Base-by-base conservation (phyloP, 2,113 vertebrate species). In the Cyrtonyx montezumae region DNA sequence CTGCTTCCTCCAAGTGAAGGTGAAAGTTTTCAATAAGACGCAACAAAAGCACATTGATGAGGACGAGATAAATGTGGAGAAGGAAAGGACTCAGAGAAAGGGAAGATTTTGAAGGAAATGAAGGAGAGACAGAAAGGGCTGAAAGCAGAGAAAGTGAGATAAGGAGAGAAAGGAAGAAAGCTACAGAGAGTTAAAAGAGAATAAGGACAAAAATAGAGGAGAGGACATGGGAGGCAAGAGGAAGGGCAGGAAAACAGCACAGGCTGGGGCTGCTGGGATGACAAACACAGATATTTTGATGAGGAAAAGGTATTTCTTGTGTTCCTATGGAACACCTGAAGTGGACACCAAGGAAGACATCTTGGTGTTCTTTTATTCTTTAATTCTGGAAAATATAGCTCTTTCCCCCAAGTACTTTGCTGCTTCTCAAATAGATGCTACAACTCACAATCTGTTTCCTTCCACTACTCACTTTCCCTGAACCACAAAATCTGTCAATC, bases 1-100 rank as follows among this genome's bases (percentile, higher is more conserved):
- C 25, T 6, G 1, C 34, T 42, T 46, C 22, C 51, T 85, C 30
- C 32, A 78, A 32, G 45, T 61, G 48, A 87, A 87, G 67, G 49
- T 88, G 73, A 83, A 96, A 86, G 66, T 93, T 91, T 34, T 83
- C n/a, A 74, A 42, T 37, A 9, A 11, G 48, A 91, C 53, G 42
- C 36, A 68, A 12, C 40, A 56, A 85, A 68, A 69, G 15, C 23
- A 76, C 36, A 12, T 45, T 77, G 76, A 69, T 93, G 61, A 26
- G 7, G 9, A 80, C 17, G 25, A 82, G 22, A 5, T 83, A 48
- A 56, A 66, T 46, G 53, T 40, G 5, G 16, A 14, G 40, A 55
- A 77, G 80, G 53, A 70, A 70, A 73, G 34, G 43, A 12, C 19
- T 37, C 61, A 37, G 4, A 68, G 65, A 91, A 87, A n/a, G 74